Evolutionary conservation across 64 coral and sea anemone genomes (phyloP).

Genomic region (Catalaphyllia jardinei): DNA sequence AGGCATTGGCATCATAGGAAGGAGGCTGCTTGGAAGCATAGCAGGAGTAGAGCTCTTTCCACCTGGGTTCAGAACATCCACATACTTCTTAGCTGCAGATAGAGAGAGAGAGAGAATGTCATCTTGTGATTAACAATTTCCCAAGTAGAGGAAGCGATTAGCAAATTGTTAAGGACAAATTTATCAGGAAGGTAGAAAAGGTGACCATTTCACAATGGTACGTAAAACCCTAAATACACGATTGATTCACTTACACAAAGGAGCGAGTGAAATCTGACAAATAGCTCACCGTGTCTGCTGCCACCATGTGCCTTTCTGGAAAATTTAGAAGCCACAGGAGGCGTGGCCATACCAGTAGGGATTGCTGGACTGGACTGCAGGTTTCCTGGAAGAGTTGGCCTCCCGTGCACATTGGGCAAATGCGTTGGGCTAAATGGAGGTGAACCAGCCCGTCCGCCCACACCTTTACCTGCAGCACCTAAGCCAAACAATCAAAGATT

Average conservation of each 20-base stretch:
- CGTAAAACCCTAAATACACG: too few species aligned
- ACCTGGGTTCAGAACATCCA: slow-evolving; percentile 58
- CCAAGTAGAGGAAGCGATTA: neutral
- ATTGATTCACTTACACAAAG: too few species aligned
- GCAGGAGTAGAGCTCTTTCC: slow-evolving; percentile 19
- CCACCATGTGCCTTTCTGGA: slow-evolving; percentile 29
- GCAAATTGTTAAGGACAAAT: too few species aligned
- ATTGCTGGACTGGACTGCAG: neutral
- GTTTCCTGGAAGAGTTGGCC: neutral
- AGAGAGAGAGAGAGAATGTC: neutral
- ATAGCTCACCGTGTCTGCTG: slow-evolving; percentile 1
- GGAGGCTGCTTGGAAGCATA: slow-evolving; percentile 38
- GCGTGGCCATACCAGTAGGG: slow-evolving; percentile 1
- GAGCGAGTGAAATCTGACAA: neutral
- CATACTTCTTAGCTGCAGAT: slow-evolving; percentile 56
- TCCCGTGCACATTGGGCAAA: neutral
- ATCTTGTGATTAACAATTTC: too few species aligned
- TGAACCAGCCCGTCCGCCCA: neutral
- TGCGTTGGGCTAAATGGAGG: neutral
- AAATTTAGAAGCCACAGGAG: slow-evolving; percentile 20
- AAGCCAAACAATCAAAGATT: neutral
- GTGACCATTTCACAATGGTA: too few species aligned
- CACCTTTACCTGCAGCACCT: neutral
- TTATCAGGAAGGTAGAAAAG: too few species aligned
- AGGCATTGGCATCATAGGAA: slow-evolving; percentile 33